Evolutionary conservation across 1,140 invertebrate species (phyloP), one percentile per base, ranked within the genome.

Genomic region (Achroia grisella): DNA sequence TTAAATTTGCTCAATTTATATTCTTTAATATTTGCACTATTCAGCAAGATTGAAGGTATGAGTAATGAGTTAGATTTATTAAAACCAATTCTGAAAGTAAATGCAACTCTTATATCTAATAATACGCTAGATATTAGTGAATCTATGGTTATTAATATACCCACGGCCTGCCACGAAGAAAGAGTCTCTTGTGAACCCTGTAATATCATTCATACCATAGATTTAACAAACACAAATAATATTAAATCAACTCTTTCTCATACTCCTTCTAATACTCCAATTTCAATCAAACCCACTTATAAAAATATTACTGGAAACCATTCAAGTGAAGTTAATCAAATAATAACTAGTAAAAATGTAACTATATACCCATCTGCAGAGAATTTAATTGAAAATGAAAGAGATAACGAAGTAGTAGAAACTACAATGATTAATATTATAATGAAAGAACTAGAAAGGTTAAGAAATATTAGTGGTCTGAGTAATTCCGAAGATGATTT

Each of bases 1-100:
- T 86, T 99, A 10, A 98, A 99, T 87, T 89, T 99, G 39, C 85
- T 99, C 12, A 99, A 98, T 81, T 89, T 99, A 56, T 98, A 98
- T 68, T 97, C 97, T 0, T 86, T 99, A 17, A 98, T 98, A 68
- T 94, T 98, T 72, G 95, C 97, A 0, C 88, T 97, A n/a, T 98
- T 98, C 76, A 92, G 91, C 44, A 98, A 97, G 86, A 96, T 98
- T 44, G 88, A 90, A 52, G 89, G 91, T 33, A 96, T 97, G 91
- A 88, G 86, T 44, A 71, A 77, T 30, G 79, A 89, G 11, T 64
- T 91, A 13, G 66, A 86, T 27, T 55, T 66, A 50, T 56, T 91
- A 6, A 89, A 90, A 48, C 80, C 82, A 30, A 64, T 51, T 10
- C 39, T 71, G 14, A 62, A 47, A 43, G 49, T 74, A 52, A 74